Evolutionary conservation across 2,797 vertebrate species (phyloP).

Genomic region (Micromesistius poutassou): DNA sequence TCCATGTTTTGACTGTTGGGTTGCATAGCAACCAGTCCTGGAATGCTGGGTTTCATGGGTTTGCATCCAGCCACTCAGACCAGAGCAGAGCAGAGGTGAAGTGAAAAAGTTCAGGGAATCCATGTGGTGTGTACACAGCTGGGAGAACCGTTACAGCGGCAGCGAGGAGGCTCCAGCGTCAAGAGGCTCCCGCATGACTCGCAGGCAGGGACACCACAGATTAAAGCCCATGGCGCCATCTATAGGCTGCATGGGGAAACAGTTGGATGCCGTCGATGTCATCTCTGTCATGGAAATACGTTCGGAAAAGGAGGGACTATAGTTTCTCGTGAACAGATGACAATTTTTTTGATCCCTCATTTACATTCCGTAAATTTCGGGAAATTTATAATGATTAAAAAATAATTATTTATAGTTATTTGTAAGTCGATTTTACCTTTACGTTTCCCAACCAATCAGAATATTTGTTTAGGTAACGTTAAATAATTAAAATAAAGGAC

Average conservation of each 20-base stretch:
- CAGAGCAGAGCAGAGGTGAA: slow-evolving; percentile 29
- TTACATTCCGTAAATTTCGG: neutral
- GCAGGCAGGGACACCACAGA: slow-evolving; percentile 16
- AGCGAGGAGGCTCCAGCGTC: slow-evolving; percentile 24
- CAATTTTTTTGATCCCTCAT: neutral
- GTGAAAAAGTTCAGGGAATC: slow-evolving; percentile 36
- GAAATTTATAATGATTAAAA: neutral
- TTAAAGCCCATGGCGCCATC: slow-evolving; percentile 50
- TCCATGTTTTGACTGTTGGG: slow-evolving; percentile 30
- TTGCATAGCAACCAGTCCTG: slow-evolving; percentile 57
- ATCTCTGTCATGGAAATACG: neutral
- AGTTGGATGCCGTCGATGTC: neutral
- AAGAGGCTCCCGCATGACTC: slow-evolving; percentile 23
- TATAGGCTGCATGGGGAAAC: slow-evolving; percentile 42
- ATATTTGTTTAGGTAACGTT: neutral
- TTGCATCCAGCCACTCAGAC: slow-evolving; percentile 18
- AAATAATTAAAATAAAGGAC: neutral
- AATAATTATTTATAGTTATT: neutral
- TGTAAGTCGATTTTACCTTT: neutral
- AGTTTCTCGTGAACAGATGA: neutral
- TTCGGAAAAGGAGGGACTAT: neutral
- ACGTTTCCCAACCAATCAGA: neutral
- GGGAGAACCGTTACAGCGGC: slow-evolving; percentile 39
- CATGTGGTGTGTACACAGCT: slow-evolving; percentile 52
- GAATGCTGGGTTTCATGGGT: slow-evolving; percentile 39